These are phyloP conservation scores for Ornithorhynchus anatinus DNA, from an alignment of 2,113 vertebrate species.

Conservation along the genomic window DNA sequence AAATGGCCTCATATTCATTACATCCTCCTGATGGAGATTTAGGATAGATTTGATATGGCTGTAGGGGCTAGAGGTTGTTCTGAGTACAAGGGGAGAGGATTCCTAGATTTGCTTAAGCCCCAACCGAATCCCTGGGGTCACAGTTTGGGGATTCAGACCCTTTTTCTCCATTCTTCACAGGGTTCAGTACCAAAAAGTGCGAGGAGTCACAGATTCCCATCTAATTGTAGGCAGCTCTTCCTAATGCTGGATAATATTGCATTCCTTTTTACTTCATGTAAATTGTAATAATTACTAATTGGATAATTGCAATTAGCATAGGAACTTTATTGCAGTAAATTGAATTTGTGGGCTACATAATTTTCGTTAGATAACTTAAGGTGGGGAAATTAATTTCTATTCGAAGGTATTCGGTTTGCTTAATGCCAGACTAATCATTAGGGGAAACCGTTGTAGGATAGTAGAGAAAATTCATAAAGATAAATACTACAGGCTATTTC, in stretches of 20 bases:
- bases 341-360: slow-evolving; percentile 58
- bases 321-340: slow-evolving; percentile 41
- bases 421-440: slow-evolving; percentile 33
- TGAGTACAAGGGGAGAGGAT: slow-evolving; percentile 49
- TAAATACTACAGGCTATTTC: background rate
- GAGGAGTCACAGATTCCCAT: slow-evolving; percentile 5
- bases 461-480: background rate
- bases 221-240: slow-evolving; percentile 25
- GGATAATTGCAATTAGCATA: slow-evolving; percentile 63
- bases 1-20: slow-evolving; percentile 47
- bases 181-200: slow-evolving; percentile 17
- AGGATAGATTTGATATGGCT: slow-evolving; percentile 51
- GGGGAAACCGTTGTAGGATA: slow-evolving; percentile 17
- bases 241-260: background rate
- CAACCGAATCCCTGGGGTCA: slow-evolving; percentile 39
- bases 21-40: slow-evolving; percentile 54
- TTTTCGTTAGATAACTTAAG: slow-evolving; percentile 66
- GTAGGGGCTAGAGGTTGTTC: slow-evolving; percentile 55
- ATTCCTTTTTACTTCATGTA: slow-evolving; percentile 50
- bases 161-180: slow-evolving; percentile 43
- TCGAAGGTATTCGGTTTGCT: slow-evolving; percentile 38
- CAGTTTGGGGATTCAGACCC: slow-evolving; percentile 32
- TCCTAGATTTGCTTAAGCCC: slow-evolving; percentile 57
- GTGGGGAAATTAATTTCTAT: slow-evolving; percentile 40
- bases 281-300: slow-evolving; percentile 71